phyloP scores from a whole-genome alignment of 2,888 invertebrate genomes.

The Acrocyrtus sp. region DNA sequence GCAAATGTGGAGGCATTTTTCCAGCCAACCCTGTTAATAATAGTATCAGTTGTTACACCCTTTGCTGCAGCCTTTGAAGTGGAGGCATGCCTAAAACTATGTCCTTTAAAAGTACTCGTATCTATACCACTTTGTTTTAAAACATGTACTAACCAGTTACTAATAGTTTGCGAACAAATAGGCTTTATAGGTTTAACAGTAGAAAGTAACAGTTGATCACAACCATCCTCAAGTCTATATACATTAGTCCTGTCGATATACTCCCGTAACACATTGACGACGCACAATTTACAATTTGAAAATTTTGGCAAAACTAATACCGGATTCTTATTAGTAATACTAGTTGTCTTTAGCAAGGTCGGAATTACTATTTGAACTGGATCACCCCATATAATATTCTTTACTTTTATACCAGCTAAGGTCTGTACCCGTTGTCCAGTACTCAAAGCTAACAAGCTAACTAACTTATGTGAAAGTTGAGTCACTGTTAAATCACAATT shows the following conservation, averaged over 20 bases:
- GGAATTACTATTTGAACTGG: constrained; percentile 9
- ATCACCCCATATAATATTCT: constrained; percentile 15
- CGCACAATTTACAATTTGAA: constrained; percentile 6
- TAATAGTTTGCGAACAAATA: too few relatives aligned
- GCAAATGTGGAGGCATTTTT: too few relatives aligned
- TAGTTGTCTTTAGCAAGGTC: constrained; percentile 9
- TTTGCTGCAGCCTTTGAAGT: too few relatives aligned
- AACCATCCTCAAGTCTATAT: too few relatives aligned
- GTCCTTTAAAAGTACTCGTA: too few relatives aligned
- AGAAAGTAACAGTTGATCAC: too few relatives aligned
- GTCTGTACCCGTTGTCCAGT: constrained; percentile 48
- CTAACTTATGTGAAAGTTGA: constrained; percentile 19
- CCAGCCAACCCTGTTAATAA: too few relatives aligned
- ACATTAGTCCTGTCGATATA: constrained; percentile 24
- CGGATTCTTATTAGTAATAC: not conserved
- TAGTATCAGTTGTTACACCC: too few relatives aligned
- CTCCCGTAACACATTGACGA: not conserved
- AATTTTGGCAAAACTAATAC: not conserved
- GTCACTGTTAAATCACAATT: constrained; percentile 9
- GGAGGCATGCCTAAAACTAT: too few relatives aligned
- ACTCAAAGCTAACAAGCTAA: constrained; percentile 27
- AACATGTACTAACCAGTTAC: too few relatives aligned
- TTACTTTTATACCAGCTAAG: constrained; percentile 11
- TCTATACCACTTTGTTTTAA: too few relatives aligned
- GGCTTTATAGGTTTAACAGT: too few relatives aligned